These are phyloP conservation scores for Limnephilus auricula DNA, from an alignment of 2,888 invertebrate genomes.

Conservation along the genomic window DNA sequence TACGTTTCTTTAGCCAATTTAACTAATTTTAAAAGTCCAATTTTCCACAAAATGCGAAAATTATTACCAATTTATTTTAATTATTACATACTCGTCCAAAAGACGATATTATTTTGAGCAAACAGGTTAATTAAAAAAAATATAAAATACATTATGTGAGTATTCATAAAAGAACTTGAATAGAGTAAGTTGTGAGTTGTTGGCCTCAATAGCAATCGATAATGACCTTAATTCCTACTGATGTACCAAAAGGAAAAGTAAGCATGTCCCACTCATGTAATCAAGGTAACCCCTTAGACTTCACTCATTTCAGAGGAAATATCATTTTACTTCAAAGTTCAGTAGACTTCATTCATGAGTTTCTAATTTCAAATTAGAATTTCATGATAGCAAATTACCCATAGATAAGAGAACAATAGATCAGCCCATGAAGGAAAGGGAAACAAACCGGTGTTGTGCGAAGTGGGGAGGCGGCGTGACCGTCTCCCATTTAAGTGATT, in stretches of 20 bases:
- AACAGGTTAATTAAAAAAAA: background rate
- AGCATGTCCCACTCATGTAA: slow-evolving; percentile 29
- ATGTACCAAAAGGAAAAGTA: slow-evolving; percentile 35
- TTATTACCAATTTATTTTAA: background rate
- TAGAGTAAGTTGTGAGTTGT: slow-evolving; percentile 17
- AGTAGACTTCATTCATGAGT: too few relatives aligned
- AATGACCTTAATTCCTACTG: slow-evolving; percentile 40
- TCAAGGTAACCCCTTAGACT: background rate
- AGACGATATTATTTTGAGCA: background rate
- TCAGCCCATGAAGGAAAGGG: too few relatives aligned
- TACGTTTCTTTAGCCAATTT: background rate
- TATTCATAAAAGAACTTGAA: background rate
- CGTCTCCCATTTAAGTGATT: too few relatives aligned
- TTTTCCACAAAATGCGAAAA: background rate
- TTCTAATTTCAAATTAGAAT: too few relatives aligned
- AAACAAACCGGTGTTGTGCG: too few relatives aligned
- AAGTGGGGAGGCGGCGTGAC: too few relatives aligned
- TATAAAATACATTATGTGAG: background rate
- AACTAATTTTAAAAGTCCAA: background rate
- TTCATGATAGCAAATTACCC: too few relatives aligned
- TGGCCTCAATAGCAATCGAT: slow-evolving; percentile 42
- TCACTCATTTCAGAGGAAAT: background rate
- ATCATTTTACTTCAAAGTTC: background rate
- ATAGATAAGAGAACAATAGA: too few relatives aligned
- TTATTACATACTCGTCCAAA: background rate